phyloP scores from a whole-genome alignment of 1,140 invertebrate species.

The Drosophila parabipectinata region DNA sequence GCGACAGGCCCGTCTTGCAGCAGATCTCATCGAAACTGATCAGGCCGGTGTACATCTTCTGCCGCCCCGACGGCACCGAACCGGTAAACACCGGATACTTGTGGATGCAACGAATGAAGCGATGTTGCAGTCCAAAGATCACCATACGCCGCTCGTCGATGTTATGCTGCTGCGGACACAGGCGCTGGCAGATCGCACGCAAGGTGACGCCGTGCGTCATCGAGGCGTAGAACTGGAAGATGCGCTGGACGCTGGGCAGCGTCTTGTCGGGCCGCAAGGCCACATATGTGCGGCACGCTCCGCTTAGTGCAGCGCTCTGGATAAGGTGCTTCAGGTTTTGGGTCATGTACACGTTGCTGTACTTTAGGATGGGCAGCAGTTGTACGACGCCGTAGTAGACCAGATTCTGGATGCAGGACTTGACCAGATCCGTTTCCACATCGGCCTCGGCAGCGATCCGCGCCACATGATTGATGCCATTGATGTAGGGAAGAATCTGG shows the following conservation, averaged over 20 bases:
- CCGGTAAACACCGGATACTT: slow-evolving; percentile 88
- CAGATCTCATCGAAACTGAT: slow-evolving; percentile 95
- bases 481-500: slow-evolving; percentile 93
- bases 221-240: slow-evolving; percentile 92
- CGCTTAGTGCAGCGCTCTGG: slow-evolving; percentile 89
- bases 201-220: slow-evolving; percentile 94
- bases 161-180: slow-evolving; percentile 81
- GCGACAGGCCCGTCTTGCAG: slow-evolving; percentile 91
- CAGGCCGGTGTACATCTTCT: slow-evolving; percentile 91
- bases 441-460: slow-evolving; percentile 93
- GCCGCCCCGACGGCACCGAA: slow-evolving; percentile 84
- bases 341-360: slow-evolving; percentile 96
- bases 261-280: slow-evolving; percentile 84
- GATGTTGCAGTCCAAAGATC: slow-evolving; percentile 95
- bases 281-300: slow-evolving; percentile 90
- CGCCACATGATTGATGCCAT: slow-evolving; percentile 96
- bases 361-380: slow-evolving; percentile 95
- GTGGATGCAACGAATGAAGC: slow-evolving; percentile 92
- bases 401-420: slow-evolving; percentile 97
- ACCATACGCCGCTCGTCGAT: slow-evolving; percentile 95
- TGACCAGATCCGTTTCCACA: slow-evolving; percentile 96
- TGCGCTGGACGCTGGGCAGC: slow-evolving; percentile 88
- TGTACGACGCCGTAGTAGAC: slow-evolving; percentile 90
- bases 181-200: slow-evolving; percentile 91
- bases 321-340: slow-evolving; percentile 91